Evolutionary conservation across 2,888 invertebrate genomes (phyloP), one percentile per base, ranked within the genome.

Genomic region (Phengaris alcon): DNA sequence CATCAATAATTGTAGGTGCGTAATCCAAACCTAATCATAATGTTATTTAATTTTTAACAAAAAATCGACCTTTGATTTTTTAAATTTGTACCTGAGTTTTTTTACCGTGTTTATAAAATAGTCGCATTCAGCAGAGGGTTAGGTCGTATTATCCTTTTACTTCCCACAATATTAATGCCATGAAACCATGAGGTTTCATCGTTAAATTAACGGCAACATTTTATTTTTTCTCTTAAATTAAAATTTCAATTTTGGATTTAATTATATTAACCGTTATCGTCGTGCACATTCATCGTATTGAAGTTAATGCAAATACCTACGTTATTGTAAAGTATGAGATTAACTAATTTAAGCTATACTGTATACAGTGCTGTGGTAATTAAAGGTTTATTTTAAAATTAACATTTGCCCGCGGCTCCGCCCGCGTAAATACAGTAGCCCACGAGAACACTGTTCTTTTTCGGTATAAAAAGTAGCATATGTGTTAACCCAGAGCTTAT

Each of bases 181-280:
- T 22, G 22, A 22, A 22, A 22, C 22, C 22, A 22, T 22, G 22
- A 22, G 12, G 52, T n/a, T 22, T 54, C 8, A 54, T 35, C 22
- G 15, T 54, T 54, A 52, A 54, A 72, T 52, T 15, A 4, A 35
- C 12, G 52, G 15, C 35, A 15, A n/a, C 13, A 54, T 54, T 35
- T 13, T 5, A 8, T 35, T 35, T 72, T 72, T 72, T 72, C 72
- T 52, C 72, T 52, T 72, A 54, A 72, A 70, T 70, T 70, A 70
- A 72, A 12, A 54, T 15, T 52, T 54, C 52, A 22, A 72, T 72
- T 54, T 9, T 54, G 52, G 35, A 7, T 72, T 72, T 54, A 72
- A 72, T 72, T 72, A 72, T n/a, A 72, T 72, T 35, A 35, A 54
- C 12, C 72, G 35, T 54, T 72, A 72, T 72, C 72, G 54, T 52